These are phyloP conservation scores for Nyleta sp. DNA, from an alignment of 2,888 invertebrate genomes.

Conservation along the genomic window DNA sequence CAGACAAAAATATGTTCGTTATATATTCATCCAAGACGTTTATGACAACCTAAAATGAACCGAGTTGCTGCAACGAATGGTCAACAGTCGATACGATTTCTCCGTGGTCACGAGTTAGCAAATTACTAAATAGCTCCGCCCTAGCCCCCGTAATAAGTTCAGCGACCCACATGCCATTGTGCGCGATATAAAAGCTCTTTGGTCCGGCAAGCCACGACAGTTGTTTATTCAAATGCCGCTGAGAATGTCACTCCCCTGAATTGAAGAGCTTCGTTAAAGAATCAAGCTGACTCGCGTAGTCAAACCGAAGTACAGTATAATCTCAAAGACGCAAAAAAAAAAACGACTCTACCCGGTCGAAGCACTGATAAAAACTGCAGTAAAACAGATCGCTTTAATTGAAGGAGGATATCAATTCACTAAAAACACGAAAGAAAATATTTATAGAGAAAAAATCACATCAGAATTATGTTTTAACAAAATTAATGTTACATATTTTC, in stretches of 20 bases:
- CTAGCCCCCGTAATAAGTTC: constrained; percentile 69
- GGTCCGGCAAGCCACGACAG: constrained; percentile 74
- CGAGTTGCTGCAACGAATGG: constrained; percentile 9
- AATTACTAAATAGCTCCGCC: constrained; percentile 61
- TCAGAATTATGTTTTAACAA: too few species aligned
- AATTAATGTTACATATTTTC: too few species aligned
- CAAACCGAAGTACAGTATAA: too few species aligned
- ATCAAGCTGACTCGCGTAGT: constrained; percentile 26
- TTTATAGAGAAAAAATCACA: too few species aligned
- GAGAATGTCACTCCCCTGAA: constrained; percentile 65
- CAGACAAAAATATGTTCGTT: not conserved
- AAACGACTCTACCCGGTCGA: too few species aligned
- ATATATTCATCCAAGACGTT: too few species aligned
- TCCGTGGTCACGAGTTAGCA: constrained; percentile 28
- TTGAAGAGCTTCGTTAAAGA: constrained; percentile 41
- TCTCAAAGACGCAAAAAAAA: too few species aligned
- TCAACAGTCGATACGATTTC: constrained; percentile 40
- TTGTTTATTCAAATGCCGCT: constrained; percentile 74
- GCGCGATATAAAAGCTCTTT: constrained; percentile 76
- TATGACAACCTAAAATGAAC: constrained; percentile 16
- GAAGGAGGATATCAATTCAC: too few species aligned
- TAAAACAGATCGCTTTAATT: too few species aligned
- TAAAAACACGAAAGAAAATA: too few species aligned
- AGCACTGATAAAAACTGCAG: too few species aligned
- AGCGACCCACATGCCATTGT: constrained; percentile 73